These are phyloP conservation scores for Antheraea mylitta DNA, from an alignment of 1,140 invertebrate genomes.

Conservation along the genomic window DNA sequence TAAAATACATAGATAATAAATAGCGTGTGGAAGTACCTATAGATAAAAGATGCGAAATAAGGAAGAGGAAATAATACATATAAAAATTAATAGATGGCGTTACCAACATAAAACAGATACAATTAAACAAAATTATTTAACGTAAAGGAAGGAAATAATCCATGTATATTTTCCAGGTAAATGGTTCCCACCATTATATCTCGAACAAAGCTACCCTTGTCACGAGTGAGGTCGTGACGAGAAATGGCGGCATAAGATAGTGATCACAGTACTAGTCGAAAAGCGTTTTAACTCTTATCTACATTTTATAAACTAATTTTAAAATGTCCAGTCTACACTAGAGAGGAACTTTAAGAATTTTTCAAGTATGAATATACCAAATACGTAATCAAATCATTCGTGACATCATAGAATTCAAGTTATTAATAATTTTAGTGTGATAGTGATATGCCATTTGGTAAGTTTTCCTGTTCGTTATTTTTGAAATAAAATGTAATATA, in stretches of 20 bases:
- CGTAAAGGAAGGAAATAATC: slow-evolving; percentile 23
- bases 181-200: slow-evolving; percentile 48
- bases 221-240: slow-evolving; percentile 49
- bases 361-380: background rate
- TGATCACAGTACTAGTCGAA: background rate
- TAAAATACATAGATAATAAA: too few relatives aligned
- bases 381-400: too few relatives aligned
- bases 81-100: too few relatives aligned
- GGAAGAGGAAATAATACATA: slow-evolving; percentile 6
- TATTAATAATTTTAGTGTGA: too few relatives aligned
- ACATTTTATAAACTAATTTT: background rate
- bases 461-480: too few relatives aligned
- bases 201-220: slow-evolving; percentile 53
- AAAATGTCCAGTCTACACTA: background rate
- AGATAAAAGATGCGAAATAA: too few relatives aligned
- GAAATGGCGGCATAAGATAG: slow-evolving; percentile 25
- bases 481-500: too few relatives aligned
- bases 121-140: slow-evolving; percentile 9
- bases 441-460: too few relatives aligned
- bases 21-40: too few relatives aligned
- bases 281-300: slow-evolving; percentile 2
- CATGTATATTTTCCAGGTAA: slow-evolving; percentile 43
- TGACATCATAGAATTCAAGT: too few relatives aligned
- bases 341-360: background rate
- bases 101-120: background rate